These are phyloP conservation scores for Drosophila yakuba DNA, from an alignment of 1,140 invertebrate genomes.

Conservation along the genomic window DNA sequence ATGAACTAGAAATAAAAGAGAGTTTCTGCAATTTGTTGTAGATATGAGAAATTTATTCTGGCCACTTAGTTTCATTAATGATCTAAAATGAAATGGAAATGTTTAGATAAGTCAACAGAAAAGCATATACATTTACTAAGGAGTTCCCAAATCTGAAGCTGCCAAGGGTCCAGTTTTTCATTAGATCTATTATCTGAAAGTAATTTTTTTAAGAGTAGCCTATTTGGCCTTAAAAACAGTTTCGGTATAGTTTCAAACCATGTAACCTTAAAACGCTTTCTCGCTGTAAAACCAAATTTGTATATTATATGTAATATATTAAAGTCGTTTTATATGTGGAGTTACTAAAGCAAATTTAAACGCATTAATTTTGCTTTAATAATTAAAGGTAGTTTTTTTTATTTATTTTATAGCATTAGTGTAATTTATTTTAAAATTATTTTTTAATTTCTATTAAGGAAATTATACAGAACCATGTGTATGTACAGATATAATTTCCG, in stretches of 20 bases:
- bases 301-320: background rate
- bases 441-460: conserved; percentile 8
- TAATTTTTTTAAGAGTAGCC: background rate
- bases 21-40: background rate
- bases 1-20: background rate
- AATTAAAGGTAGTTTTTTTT: background rate
- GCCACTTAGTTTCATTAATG: background rate
- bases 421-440: conserved; percentile 24
- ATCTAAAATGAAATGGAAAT: background rate
- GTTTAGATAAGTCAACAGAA: background rate
- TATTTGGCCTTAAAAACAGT: background rate
- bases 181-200: background rate
- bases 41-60: background rate
- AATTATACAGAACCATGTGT: conserved; percentile 34
- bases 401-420: conserved; percentile 15
- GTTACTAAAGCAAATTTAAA: background rate
- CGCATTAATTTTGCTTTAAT: background rate
- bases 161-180: too few species aligned
- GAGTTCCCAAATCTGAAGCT: too few species aligned
- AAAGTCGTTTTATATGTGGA: background rate
- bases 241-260: background rate
- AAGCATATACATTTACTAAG: background rate
- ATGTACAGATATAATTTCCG: conserved; percentile 45
- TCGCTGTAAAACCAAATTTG: background rate
- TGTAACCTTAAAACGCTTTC: background rate